Conservation (phyloP, 2,797 vertebrate genomes). For the Huso huso region DNA sequence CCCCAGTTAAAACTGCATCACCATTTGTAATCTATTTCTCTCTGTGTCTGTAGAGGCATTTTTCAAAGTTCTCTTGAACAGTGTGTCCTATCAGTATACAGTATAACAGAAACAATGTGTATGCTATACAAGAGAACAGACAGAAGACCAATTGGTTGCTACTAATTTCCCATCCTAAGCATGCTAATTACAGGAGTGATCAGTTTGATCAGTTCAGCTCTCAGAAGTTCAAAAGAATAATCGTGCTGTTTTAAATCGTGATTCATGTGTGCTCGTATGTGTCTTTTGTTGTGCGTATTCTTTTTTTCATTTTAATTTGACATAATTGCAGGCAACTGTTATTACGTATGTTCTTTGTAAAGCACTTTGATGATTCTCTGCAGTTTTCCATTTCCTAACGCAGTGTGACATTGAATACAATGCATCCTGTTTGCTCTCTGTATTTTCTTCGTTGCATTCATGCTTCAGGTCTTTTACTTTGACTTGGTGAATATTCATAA, state of each 20-base stretch:
- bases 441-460: conserved; percentile 14
- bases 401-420: conserved; percentile 13
- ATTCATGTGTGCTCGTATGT: not conserved
- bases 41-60: too few species aligned
- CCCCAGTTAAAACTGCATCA: too few species aligned
- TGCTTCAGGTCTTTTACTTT: conserved; percentile 5
- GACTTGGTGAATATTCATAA: conserved; percentile 18
- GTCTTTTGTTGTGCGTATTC: conserved; percentile 3
- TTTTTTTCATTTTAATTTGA: conserved; percentile 23
- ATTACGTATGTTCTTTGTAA: conserved; percentile 17
- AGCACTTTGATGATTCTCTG: conserved; percentile 20
- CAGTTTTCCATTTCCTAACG: conserved; percentile 16
- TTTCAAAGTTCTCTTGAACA: too few species aligned
- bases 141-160: not conserved
- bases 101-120: too few species aligned
- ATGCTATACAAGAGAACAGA: too few species aligned
- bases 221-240: conserved; percentile 18
- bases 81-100: too few species aligned
- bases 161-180: not conserved
- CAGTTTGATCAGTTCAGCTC: conserved; percentile 13
- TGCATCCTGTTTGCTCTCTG: conserved; percentile 14
- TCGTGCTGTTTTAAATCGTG: conserved; percentile 14
- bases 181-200: conserved; percentile 7
- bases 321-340: conserved; percentile 16
- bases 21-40: too few species aligned